Percentiles rank a stretch among this genome's conserved stretches.
Evolutionary conservation across 2,888 invertebrate species (phyloP).

Genomic region (Hirtodrosophila confusa): DNA sequence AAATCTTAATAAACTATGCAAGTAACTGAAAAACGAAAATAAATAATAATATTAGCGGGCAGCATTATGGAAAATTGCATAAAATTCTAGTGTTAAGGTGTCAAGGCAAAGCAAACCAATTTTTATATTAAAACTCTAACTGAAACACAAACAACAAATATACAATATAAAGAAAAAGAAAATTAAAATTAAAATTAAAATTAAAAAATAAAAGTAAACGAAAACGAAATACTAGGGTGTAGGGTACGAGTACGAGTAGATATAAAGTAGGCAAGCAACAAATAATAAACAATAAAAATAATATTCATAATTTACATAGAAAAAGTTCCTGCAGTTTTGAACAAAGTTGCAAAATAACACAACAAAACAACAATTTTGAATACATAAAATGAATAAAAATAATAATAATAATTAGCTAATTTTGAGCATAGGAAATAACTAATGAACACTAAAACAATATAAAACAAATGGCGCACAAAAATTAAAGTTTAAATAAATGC

Average conservation of each 20-base stretch:
- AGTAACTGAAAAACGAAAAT: conserved; percentile 30
- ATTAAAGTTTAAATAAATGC: conserved; percentile 35
- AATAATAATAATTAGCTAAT: conserved; percentile 37
- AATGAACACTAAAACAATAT: conserved; percentile 16
- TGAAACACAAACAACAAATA: conserved; percentile 17
- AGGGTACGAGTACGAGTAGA: conserved; percentile 49
- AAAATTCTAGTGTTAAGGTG: conserved; percentile 48
- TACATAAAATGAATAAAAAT: conserved; percentile 12
- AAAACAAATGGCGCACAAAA: conserved; percentile 29
- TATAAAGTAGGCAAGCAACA: conserved; percentile 46
- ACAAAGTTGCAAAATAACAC: conserved; percentile 63
- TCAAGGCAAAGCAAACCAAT: conserved; percentile 47
- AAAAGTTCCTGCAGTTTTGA: conserved; percentile 76
- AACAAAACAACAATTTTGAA: conserved; percentile 15
- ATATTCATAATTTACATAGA: conserved; percentile 51
- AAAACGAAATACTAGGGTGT: conserved; percentile 51
- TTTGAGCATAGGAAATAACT: conserved; percentile 45
- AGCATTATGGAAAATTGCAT: conserved; percentile 26
- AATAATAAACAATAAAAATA: conserved; percentile 31
- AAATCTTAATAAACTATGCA: conserved; percentile 36
- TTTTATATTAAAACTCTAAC: conserved; percentile 61
- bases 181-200: conserved; percentile 4
- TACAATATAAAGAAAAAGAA: not conserved
- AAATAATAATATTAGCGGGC: conserved; percentile 21
- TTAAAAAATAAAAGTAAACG: conserved; percentile 25